Evolutionary conservation across 2,797 vertebrate species (phyloP).

Genomic region (Poecile montanus): DNA sequence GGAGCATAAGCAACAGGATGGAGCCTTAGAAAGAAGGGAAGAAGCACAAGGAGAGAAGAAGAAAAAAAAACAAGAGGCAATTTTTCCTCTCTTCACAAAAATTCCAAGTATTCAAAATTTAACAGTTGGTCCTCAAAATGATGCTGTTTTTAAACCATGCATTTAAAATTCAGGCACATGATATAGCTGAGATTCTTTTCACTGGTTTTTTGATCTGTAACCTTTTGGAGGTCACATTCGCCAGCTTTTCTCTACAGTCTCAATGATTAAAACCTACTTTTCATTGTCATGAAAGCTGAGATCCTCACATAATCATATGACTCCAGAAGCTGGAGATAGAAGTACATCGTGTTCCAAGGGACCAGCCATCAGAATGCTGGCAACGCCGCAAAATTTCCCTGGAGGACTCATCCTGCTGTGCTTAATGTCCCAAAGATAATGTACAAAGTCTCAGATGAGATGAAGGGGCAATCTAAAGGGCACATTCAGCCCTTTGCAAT

Average conservation of each 20-base stretch:
- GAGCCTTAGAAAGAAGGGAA: not conserved
- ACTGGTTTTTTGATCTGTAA: not conserved
- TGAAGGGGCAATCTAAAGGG: conserved; percentile 28
- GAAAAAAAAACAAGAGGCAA: not conserved
- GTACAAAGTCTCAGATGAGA: conserved; percentile 12
- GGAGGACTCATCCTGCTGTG: not conserved
- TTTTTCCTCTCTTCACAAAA: not conserved
- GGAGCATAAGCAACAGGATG: not conserved
- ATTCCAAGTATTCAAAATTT: not conserved
- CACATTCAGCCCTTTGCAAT: not conserved
- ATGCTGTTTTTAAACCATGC: not conserved
- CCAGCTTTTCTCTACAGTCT: not conserved
- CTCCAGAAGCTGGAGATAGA: not conserved
- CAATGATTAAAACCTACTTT: not conserved
- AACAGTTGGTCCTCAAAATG: not conserved
- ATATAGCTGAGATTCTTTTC: not conserved
- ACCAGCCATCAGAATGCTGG: not conserved
- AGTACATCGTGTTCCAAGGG: not conserved
- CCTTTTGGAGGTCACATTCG: conserved; percentile 23
- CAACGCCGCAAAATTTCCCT: not conserved
- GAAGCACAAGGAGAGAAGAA: not conserved
- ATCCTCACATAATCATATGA: conserved; percentile 1
- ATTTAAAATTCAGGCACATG: not conserved
- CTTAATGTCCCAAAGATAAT: conserved; percentile 38
- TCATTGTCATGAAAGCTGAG: conserved; percentile 34